Conservation (phyloP, 2,797 vertebrate species). For the Nannoperca obscura region DNA sequence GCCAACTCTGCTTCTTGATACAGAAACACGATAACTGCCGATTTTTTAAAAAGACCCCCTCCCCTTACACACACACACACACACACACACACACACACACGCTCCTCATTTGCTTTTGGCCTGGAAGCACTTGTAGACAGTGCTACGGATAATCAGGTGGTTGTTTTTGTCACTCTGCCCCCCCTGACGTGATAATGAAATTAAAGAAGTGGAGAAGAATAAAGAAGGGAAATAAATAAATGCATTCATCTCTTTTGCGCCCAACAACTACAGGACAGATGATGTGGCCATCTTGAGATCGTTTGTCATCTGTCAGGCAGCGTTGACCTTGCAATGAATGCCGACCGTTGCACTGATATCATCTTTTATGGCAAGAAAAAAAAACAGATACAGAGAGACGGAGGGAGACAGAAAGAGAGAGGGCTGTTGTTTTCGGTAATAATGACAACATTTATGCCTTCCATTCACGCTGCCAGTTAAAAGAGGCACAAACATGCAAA, state of each 20-base stretch:
- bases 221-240: conserved; percentile 37
- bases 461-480: conserved; percentile 91
- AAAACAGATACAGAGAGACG: conserved; percentile 32
- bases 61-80: conserved; percentile 6
- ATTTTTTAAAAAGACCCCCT: conserved; percentile 75
- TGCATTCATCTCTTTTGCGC: conserved; percentile 70
- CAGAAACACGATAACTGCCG: conserved; percentile 82
- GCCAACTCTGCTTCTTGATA: conserved; percentile 84
- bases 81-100: not conserved
- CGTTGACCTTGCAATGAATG: conserved; percentile 88
- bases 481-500: conserved; percentile 93
- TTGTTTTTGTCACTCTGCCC: conserved; percentile 59
- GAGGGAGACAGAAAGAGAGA: conserved; percentile 55
- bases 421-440: conserved; percentile 87
- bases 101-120: conserved; percentile 47
- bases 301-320: conserved; percentile 89
- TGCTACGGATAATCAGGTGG: conserved; percentile 74
- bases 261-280: conserved; percentile 84
- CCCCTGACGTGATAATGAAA: conserved; percentile 64
- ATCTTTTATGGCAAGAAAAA: conserved; percentile 74
- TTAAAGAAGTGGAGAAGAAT: conserved; percentile 53
- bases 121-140: conserved; percentile 52
- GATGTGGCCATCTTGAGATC: conserved; percentile 89
- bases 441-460: conserved; percentile 91
- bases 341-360: conserved; percentile 77